phyloP scores from a whole-genome alignment of 2,797 vertebrate species.

The Cyprinodon diabolis region DNA sequence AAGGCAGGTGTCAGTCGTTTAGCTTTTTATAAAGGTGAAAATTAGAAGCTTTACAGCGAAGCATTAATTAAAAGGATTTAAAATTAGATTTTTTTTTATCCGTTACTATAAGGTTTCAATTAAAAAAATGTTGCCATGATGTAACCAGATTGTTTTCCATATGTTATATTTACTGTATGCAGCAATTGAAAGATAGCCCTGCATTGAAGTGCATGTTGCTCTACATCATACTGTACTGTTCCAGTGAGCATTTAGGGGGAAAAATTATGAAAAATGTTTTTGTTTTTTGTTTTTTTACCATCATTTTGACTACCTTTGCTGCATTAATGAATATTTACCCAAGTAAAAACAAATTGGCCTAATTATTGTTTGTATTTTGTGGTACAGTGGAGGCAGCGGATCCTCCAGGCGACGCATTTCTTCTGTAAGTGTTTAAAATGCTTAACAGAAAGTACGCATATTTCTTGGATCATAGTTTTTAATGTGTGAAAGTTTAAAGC shows the following conservation, averaged over 20 bases:
- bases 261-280: too few relatives aligned
- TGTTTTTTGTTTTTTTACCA: too few relatives aligned
- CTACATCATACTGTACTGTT: not conserved
- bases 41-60: too few relatives aligned
- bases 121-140: not conserved
- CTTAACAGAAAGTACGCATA: not conserved
- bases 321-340: not conserved
- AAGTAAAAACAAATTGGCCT: not conserved
- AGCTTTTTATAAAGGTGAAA: too few relatives aligned
- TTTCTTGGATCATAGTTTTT: not conserved
- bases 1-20: too few relatives aligned
- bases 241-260: not conserved
- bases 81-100: not conserved
- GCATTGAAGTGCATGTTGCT: not conserved
- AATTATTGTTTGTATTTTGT: constrained; percentile 21
- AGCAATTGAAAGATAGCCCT: not conserved
- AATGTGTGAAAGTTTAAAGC: too few relatives aligned
- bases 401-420: constrained; percentile 69
- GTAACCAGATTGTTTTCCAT: not conserved
- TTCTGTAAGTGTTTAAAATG: constrained; percentile 64
- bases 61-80: too few relatives aligned
- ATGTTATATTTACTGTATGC: not conserved
- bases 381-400: constrained; percentile 56
- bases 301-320: too few relatives aligned
- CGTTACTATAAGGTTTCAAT: not conserved